Evolutionary conservation across 2,113 vertebrate species (phyloP), one percentile per base, ranked within the genome.

Genomic region (Zingel zingel): DNA sequence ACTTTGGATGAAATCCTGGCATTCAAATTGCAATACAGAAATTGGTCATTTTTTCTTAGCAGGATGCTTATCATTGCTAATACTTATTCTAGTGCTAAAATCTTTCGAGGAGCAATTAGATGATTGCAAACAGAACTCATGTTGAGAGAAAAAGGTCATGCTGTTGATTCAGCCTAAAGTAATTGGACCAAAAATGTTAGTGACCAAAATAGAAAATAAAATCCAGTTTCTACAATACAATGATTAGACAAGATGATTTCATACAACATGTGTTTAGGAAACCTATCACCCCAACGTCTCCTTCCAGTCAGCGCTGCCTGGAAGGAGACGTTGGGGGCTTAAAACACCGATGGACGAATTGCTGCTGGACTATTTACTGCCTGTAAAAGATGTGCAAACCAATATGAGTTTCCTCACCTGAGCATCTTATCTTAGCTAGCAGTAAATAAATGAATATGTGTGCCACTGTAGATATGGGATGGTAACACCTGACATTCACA

Each of bases 81-180:
- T 33, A 36, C 33, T 74, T 16, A 14, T 61, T 75, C 16, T 47
- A 19, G 71, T 54, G 18, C 4, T 2, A 15, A 65, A 23, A 36
- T 33, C 21, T 19, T 73, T 25, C 11, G 1, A 70, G 50, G 27
- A 50, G 65, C 50, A 57, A 51, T 70, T 56, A 48, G 2, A 50
- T 77, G 73, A 77, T 57, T 70, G 43, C 73, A 71, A 57, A 63
- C 33, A 33, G 65, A 70, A 36, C 21, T 57, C n/a, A 15, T 57
- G 73, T 16, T 21, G 51, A 50, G 39, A 30, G 66, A 13, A 39
- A 53, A 73, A 58, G 30, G 21, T 48, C 57, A 9, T 10, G 21
- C 39, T 50, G n/a, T 68, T 59, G 18, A 80, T 57, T 65, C 47
- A 19, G 21, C 30, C 15, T 25, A 7, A 30, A 56, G 21, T 27